These are phyloP conservation scores for Drosophila mercatorum DNA, from an alignment of 2,888 invertebrate genomes.

Conservation along the genomic window DNA sequence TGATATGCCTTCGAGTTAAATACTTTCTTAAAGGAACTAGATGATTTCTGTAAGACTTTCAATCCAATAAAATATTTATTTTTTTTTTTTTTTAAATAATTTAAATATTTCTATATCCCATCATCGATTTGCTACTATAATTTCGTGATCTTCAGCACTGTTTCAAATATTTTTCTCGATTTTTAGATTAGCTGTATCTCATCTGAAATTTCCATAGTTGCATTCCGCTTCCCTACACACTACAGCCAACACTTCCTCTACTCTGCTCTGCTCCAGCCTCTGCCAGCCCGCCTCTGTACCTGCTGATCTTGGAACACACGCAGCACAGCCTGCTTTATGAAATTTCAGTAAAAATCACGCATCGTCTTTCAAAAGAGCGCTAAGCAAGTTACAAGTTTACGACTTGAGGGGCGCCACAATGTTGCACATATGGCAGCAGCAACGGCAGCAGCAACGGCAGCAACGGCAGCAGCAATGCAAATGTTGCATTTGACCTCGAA, in stretches of 20 bases:
- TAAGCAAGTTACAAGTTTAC: slow-evolving; percentile 59
- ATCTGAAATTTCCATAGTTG: not conserved
- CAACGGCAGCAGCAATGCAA: slow-evolving; percentile 33
- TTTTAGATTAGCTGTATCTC: not conserved
- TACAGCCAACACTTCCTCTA: not conserved
- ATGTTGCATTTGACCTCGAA: slow-evolving; percentile 57
- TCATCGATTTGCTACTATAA: no score
- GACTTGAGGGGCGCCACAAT: slow-evolving; percentile 66
- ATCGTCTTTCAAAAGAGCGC: slow-evolving; percentile 48
- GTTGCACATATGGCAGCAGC: slow-evolving; percentile 53
- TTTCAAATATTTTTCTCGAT: no score
- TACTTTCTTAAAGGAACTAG: not conserved
- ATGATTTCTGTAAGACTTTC: no score
- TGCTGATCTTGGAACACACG: slow-evolving; percentile 26
- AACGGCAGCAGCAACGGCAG: slow-evolving; percentile 4
- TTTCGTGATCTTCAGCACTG: no score
- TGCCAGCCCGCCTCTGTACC: slow-evolving; percentile 21
- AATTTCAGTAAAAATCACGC: slow-evolving; percentile 72
- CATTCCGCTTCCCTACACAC: not conserved
- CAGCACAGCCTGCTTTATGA: slow-evolving; percentile 9
- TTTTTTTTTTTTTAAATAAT: no score
- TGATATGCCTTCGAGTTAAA: not conserved
- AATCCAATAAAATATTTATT: no score
- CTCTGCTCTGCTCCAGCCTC: not conserved
- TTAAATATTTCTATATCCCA: not conserved